Conservation (phyloP, 2,113 vertebrate genomes). For the Brachyistius frenatus region DNA sequence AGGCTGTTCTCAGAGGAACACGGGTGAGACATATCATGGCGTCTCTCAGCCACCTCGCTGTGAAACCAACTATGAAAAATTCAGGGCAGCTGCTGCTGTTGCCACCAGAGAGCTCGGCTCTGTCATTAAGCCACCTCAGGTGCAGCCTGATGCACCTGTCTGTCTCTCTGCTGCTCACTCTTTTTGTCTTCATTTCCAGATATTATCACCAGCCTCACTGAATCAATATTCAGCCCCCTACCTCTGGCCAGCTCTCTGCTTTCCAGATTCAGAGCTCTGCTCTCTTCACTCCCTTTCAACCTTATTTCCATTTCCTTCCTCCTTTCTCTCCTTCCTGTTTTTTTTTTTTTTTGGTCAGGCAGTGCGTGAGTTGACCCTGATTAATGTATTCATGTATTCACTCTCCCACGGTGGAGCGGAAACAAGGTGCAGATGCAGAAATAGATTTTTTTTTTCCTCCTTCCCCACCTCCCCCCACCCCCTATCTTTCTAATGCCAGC, state of each 20-base stretch:
- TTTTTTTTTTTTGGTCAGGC: conserved; percentile 19
- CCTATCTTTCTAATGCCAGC: conserved; percentile 29
- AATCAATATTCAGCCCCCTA: conserved; percentile 68
- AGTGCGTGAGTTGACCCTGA: conserved; percentile 62
- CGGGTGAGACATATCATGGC: conserved; percentile 66
- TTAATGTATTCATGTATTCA: conserved; percentile 68
- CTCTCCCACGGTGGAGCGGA: conserved; percentile 30
- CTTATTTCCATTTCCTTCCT: conserved; percentile 42
- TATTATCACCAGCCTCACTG: conserved; percentile 56
- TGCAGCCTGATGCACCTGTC: conserved; percentile 42
- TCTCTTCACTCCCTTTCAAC: conserved; percentile 7
- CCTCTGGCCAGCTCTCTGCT: conserved; percentile 14
- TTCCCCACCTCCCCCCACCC: too few relatives aligned
- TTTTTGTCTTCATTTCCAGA: conserved; percentile 34
- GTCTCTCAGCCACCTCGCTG: conserved; percentile 63
- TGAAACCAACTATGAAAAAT: conserved; percentile 73
- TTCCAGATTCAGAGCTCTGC: conserved; percentile 23
- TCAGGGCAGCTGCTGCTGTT: conserved; percentile 62
- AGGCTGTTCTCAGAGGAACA: conserved; percentile 72
- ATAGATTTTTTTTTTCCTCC: conserved; percentile 57
- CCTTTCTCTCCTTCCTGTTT: background rate
- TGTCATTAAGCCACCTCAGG: conserved; percentile 57
- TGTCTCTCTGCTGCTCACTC: conserved; percentile 6
- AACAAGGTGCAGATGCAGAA: conserved; percentile 60
- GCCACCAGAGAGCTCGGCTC: conserved; percentile 62